These are phyloP conservation scores for Phlogophora meticulosa DNA, from an alignment of 2,888 invertebrate genomes.

Conservation along the genomic window DNA sequence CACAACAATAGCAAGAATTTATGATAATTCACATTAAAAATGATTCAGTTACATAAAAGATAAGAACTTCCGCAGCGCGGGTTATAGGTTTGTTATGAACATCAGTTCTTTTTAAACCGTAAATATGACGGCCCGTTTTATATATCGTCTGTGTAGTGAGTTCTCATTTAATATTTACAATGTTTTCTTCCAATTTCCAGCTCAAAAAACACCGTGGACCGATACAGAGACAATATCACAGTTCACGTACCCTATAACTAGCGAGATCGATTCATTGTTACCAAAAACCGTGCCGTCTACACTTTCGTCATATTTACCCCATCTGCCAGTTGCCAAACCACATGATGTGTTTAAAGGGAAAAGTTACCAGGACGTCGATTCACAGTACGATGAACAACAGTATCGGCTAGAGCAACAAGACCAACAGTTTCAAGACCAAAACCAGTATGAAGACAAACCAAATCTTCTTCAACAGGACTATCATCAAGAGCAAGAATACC, in stretches of 20 bases:
- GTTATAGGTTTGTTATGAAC: conserved; percentile 61
- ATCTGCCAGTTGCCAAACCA: conserved; percentile 79
- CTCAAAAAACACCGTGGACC: conserved; percentile 87
- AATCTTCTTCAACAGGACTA: conserved; percentile 59
- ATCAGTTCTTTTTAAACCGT: conserved; percentile 69
- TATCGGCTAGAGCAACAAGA: conserved; percentile 70
- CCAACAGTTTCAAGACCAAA: conserved; percentile 65
- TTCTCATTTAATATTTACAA: conserved; percentile 75
- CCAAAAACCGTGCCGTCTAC: conserved; percentile 81
- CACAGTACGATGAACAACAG: conserved; percentile 72
- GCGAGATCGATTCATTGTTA: conserved; percentile 80
- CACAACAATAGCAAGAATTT: conserved; percentile 37
- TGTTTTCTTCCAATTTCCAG: conserved; percentile 83
- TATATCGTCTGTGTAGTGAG: conserved; percentile 75
- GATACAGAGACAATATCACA: conserved; percentile 82
- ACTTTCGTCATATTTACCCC: conserved; percentile 79
- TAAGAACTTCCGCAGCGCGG: conserved; percentile 81
- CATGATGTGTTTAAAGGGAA: conserved; percentile 78
- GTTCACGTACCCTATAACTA: conserved; percentile 83
- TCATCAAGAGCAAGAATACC: conserved; percentile 58
- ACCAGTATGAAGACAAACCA: conserved; percentile 68
- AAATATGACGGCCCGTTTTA: conserved; percentile 77
- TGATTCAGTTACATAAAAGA: conserved; percentile 72
- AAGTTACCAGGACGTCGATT: conserved; percentile 78
- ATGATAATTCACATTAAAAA: conserved; percentile 51